Evolutionary conservation across 2,888 invertebrate species (phyloP), one percentile per base, ranked within the genome.

Genomic region (Pteria penguin): DNA sequence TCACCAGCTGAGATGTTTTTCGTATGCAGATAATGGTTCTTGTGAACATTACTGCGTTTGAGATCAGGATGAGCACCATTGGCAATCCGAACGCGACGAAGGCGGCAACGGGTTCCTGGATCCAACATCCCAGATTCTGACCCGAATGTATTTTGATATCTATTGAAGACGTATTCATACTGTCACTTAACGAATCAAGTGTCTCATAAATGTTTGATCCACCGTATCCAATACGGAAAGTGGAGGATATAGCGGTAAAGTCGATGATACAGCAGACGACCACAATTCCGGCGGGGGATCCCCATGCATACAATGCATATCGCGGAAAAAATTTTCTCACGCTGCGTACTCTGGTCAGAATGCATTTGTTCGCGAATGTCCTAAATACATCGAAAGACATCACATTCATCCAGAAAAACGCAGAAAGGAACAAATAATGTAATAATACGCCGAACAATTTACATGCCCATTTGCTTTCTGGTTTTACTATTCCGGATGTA

Each of bases 351-450:
- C 83, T 70, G 0, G 82, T 83, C 4, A 86, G 76, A 60, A 86
- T 83, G 63, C 93, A 91, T 57, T 92, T 93, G 65, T 92, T 93
- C 2, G 90, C 90, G 79, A 93, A 93, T 2, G 92, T 92, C 27
- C 86, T 76, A 82, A 85, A 92, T 3, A 92, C 86, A 76, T 92
- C 92, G 90, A 94, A 94, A 26, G 94, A 94, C 93, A 95, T 95
- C 22, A 94, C 94, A 71, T 94, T 93, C 91, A 95, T 93, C 95
- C 95, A 95, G 84, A 94, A 94, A 78, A 95, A 94, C 18, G 95
- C 94, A 62, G 95, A 94, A 69, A 95, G 92, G 73, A 95, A 93
- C 52, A 95, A 93, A 86, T 94, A 95, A 86, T 95, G 95, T 69
- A 95, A 92, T 3, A 94, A 94, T 80, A 95, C 93, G 2, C 94